Evolutionary conservation across 2,797 vertebrate genomes (phyloP), one percentile per base, ranked within the genome.

Genomic region (Rhynchotus rufescens): DNA sequence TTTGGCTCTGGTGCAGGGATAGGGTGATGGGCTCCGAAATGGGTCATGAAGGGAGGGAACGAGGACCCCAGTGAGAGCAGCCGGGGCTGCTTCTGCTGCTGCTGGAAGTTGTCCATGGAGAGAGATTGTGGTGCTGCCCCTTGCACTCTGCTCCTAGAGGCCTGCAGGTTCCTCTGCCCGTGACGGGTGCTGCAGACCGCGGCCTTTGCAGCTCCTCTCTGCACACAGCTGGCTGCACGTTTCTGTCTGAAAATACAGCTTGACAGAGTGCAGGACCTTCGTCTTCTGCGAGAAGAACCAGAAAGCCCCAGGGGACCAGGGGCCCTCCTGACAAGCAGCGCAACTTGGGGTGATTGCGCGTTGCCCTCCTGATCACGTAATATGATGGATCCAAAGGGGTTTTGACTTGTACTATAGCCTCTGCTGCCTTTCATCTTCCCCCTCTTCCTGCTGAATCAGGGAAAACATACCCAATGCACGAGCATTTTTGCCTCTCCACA

Each of bases 381-480:
- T 79, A 36, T 69, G 44, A 84, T 75, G 38, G 83, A 23, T 85
- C 59, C 89, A 56, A 64, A 92, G 72, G n/a, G 83, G 80, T 71
- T 93, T 86, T 68, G 86, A 20, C 60, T 45, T 91, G 64, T 88
- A 86, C 68, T 19, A 6, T 57, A 84, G 80, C 59, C 80, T 25
- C 51, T 38, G 17, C 38, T 93, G 38, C 64, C 56, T 92, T 94
- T 95, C 73, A 67, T 77, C 61, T 92, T 69, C 57, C 67, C 21
- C 17, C 36, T 81, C 71, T 83, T 92, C 52, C 61, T 91, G 19
- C 75, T 93, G 86, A 75, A 84, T 91, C 75, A 92, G 86, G 76
- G 93, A 91, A 54, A 93, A 73, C 78, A n/a, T 71, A 78, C 78
- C 49, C 64, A 72, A 80, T 81, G 32, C 44, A 20, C 1, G 1